Conservation (phyloP, 1,140 invertebrate species). For the Philaenus spumarius region DNA sequence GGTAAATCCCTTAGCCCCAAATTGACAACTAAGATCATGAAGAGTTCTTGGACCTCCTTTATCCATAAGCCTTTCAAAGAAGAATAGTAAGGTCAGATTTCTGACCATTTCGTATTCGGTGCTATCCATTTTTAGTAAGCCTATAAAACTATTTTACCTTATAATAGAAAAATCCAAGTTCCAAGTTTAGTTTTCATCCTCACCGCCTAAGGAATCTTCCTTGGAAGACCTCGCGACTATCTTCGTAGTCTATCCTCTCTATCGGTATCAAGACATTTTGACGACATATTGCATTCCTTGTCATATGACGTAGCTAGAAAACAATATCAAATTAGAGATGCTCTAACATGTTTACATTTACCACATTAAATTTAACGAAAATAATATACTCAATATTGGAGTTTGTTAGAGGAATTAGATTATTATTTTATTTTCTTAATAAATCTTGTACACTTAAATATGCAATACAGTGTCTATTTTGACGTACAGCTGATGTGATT, state of each 20-base stretch:
- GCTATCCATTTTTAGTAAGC: conserved; percentile 63
- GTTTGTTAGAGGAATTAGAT: no score
- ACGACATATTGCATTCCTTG: conserved; percentile 7
- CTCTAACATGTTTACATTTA: no score
- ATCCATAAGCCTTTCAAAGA: conserved; percentile 90
- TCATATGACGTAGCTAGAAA: no score
- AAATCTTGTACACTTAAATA: no score
- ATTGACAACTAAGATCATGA: conserved; percentile 94
- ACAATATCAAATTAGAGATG: no score
- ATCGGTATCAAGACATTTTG: conserved; percentile 8
- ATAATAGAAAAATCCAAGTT: not conserved
- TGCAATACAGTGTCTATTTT: no score
- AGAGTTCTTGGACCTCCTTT: conserved; percentile 88
- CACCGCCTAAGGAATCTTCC: conserved; percentile 8
- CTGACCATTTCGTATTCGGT: conserved; percentile 88
- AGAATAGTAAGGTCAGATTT: conserved; percentile 92
- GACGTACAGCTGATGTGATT: no score
- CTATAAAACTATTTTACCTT: conserved; percentile 1
- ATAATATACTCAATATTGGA: no score
- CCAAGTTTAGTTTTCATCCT: not conserved
- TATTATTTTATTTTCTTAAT: no score
- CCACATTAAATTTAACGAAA: no score
- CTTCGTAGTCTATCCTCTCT: not conserved
- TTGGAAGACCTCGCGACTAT: conserved; percentile 9
- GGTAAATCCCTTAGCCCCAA: conserved; percentile 91